phyloP scores from a whole-genome alignment of 2,797 vertebrate species.

The Cossypha niveicapilla region DNA sequence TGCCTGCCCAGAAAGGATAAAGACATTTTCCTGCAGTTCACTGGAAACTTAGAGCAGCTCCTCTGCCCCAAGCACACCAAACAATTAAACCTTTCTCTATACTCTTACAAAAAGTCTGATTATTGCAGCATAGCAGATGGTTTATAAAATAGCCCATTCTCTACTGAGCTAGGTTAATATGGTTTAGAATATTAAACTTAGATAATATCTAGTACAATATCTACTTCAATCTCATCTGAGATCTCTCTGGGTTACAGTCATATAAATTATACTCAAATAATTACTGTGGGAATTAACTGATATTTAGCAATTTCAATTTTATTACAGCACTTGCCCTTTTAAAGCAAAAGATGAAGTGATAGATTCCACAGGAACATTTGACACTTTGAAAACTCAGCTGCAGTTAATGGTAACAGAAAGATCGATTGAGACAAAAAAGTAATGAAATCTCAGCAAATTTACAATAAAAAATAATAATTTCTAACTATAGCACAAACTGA shows the following conservation, averaged over 20 bases:
- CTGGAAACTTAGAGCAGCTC: not conserved
- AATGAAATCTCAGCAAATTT: not conserved
- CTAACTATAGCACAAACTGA: not conserved
- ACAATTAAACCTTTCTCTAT: not conserved
- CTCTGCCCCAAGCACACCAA: not conserved
- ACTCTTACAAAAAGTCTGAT: not conserved
- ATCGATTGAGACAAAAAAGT: not conserved
- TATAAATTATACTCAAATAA: conserved; percentile 35
- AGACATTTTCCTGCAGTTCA: not conserved
- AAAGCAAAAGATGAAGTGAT: not conserved
- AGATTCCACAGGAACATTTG: not conserved
- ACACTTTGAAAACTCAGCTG: not conserved
- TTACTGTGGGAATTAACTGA: conserved; percentile 20
- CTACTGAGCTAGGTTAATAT: not conserved
- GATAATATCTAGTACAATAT: not conserved
- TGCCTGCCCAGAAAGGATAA: not conserved
- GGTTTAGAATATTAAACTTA: conserved; percentile 3
- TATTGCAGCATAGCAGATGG: not conserved
- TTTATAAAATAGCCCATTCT: not conserved
- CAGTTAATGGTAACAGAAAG: conserved; percentile 7
- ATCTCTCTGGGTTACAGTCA: not conserved
- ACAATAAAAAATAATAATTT: not conserved
- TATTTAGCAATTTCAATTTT: conserved; percentile 23
- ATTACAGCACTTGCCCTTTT: conserved; percentile 4
- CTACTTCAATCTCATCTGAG: not conserved